Percentiles rank a stretch among this genome's conserved stretches.
phyloP scores from a whole-genome alignment of 37 sponge, comb jelly and placozoan genomes.

The Diacarnus erythraeanus region DNA sequence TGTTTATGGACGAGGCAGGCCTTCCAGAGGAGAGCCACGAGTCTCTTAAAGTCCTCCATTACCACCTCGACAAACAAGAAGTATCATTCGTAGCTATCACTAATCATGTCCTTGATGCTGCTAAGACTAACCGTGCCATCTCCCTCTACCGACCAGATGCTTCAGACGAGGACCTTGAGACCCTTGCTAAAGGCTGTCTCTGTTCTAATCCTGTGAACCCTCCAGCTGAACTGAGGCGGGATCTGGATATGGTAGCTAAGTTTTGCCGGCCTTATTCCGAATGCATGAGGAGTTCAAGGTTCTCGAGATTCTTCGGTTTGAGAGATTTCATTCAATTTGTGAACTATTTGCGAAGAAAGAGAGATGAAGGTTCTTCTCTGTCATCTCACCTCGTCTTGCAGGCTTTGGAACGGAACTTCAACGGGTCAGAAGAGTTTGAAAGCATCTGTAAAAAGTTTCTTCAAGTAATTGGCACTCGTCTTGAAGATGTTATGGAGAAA shows the following conservation, averaged over 20 bases:
- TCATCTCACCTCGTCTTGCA: slow-evolving; percentile 64
- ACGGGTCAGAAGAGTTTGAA: slow-evolving; percentile 69
- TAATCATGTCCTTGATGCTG: slow-evolving; percentile 92
- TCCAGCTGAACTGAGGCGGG: slow-evolving; percentile 53
- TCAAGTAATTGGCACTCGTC: background rate
- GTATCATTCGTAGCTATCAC: slow-evolving; percentile 94
- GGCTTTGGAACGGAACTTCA: slow-evolving; percentile 89
- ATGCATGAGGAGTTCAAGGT: slow-evolving; percentile 40
- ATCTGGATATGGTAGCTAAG: slow-evolving; percentile 44
- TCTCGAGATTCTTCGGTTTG: slow-evolving; percentile 71
- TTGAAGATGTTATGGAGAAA: background rate
- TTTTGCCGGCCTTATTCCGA: slow-evolving; percentile 59
- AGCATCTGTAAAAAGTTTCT: slow-evolving; percentile 50
- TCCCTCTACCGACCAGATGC: slow-evolving; percentile 84
- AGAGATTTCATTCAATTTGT: slow-evolving; percentile 93
- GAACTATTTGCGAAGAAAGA: slow-evolving; percentile 71
- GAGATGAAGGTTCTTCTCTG: slow-evolving; percentile 8
- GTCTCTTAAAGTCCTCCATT: slow-evolving; percentile 94
- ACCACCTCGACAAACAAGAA: slow-evolving; percentile 83
- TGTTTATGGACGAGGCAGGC: slow-evolving; percentile 96
- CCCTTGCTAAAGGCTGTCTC: slow-evolving; percentile 70
- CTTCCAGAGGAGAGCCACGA: slow-evolving; percentile 92
- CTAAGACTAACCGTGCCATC: slow-evolving; percentile 90
- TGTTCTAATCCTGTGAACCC: slow-evolving; percentile 55
- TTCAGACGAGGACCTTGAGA: slow-evolving; percentile 59